Base-by-base conservation (phyloP, 2,113 vertebrate genomes). In the Eublepharis macularius region DNA sequence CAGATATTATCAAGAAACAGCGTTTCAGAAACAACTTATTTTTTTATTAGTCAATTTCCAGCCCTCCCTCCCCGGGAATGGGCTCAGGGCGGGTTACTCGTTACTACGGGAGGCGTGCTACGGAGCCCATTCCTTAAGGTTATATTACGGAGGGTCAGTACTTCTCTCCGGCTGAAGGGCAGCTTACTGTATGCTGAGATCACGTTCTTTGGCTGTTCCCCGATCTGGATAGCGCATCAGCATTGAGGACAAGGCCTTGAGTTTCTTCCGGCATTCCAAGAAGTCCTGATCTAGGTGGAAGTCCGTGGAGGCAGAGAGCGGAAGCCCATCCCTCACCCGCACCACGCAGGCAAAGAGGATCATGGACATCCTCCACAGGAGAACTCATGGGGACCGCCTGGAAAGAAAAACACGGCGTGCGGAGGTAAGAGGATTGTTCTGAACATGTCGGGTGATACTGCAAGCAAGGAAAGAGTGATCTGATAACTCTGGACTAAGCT, bases 271-370 rank as follows among this genome's bases (percentile, higher is more conserved):
- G 95, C 98, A 97, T 88, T 98, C 97, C 96, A 98, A 95, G 47
- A 99, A 97, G 78, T 97, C 98, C 49, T 89, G 95, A 90, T 95
- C 96, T 89, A 98, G 97, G 86, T 98, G 96, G 81, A 99, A 99
- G 94, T 99, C 98, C 13, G 98, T 99, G 94, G 98, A 99, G 81
- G 98, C 98, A 2, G 98, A 99, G 89, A 99, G 98, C n/a, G 98
- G 98, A 90, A 99, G 97, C 84, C 98, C 98, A 90, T 99, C 98
- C 96, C 97, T 97, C 95, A 98, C 96, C 92, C 98, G 95, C 88
- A 98, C 98, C 93, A 99, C 97, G 1, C 98, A 98, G 90, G 98
- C 98, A 86, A 98, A 99, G 87, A 98, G 94, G 97, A 99, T 99
- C 98, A 98, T 95, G 96, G 98, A 97, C 98, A 99, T 99, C 95